Conservation (phyloP, 2,888 invertebrate genomes). For the Tinea trinotella region DNA sequence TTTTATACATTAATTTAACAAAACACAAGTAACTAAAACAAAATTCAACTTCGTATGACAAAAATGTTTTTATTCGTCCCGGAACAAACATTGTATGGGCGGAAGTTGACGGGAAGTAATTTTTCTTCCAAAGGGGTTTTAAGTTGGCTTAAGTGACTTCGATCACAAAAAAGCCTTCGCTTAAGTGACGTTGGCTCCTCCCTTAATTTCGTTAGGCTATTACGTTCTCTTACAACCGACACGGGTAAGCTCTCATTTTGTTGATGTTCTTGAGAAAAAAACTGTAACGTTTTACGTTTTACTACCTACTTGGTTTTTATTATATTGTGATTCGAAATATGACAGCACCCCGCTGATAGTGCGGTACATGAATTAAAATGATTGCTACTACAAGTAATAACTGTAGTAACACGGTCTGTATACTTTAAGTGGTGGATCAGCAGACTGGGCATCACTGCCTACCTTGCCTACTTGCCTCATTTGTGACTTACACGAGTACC, state of each 20-base stretch:
- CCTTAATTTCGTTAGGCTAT: conserved; percentile 29
- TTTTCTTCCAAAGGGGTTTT: conserved; percentile 4
- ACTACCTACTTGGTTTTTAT: too few species aligned
- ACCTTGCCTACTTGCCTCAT: too few species aligned
- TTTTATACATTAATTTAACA: too few species aligned
- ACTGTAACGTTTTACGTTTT: neutral
- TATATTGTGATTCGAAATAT: too few species aligned
- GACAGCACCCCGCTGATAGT: too few species aligned
- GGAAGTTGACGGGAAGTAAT: neutral
- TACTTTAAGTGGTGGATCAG: too few species aligned
- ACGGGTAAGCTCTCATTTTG: conserved; percentile 3
- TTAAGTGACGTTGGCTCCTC: conserved; percentile 25
- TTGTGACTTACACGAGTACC: too few species aligned
- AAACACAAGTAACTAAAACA: neutral
- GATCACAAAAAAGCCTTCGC: conserved; percentile 18
- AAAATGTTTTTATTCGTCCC: neutral
- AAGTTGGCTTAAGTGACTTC: conserved; percentile 3
- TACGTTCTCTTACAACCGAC: conserved; percentile 21
- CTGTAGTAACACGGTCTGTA: too few species aligned
- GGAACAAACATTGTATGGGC: neutral
- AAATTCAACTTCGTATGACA: too few species aligned
- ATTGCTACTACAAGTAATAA: too few species aligned
- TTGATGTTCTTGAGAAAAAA: conserved; percentile 3
- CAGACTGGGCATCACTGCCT: too few species aligned
- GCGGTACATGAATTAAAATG: too few species aligned